These are phyloP conservation scores for Thereva unica DNA, from an alignment of 2,888 invertebrate species.

Conservation along the genomic window DNA sequence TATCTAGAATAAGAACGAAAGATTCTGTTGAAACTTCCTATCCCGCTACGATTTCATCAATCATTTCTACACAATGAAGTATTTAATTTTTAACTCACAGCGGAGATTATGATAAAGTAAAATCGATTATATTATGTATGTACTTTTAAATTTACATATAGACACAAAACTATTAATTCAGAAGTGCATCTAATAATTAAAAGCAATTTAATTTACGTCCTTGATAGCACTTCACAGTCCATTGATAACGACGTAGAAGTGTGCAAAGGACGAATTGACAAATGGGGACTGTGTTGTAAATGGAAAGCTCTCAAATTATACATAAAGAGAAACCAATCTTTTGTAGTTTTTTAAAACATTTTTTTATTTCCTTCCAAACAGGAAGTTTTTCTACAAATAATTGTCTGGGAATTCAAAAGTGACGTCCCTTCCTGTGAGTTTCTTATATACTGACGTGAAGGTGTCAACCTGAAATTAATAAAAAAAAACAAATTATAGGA, in stretches of 20 bases:
- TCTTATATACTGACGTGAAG: conserved; percentile 98
- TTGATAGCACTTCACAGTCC: conserved; percentile 16
- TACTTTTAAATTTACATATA: not conserved
- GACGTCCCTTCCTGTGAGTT: conserved; percentile 97
- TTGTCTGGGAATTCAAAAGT: conserved; percentile 99
- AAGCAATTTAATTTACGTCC: conserved; percentile 20
- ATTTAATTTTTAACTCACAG: not conserved
- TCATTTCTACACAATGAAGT: not conserved
- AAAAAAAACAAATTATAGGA: conserved; percentile 26
- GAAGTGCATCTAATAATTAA: not conserved
- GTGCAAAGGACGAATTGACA: conserved; percentile 9
- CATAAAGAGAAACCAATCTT: not conserved
- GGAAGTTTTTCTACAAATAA: conserved; percentile 69
- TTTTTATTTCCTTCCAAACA: conserved; percentile 12
- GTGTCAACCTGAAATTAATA: conserved; percentile 85
- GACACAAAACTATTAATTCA: not conserved
- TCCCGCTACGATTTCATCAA: not conserved
- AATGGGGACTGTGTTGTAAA: not conserved
- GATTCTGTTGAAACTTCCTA: conserved; percentile 4
- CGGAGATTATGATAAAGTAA: not conserved
- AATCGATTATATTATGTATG: not conserved
- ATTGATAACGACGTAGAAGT: conserved; percentile 7
- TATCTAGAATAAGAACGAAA: conserved; percentile 2
- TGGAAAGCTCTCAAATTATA: not conserved
- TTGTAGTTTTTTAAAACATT: conserved; percentile 14